Percentiles rank a stretch among this genome's conserved stretches.
Conservation (phyloP, 2,797 vertebrate species). For the Picus viridis region DNA sequence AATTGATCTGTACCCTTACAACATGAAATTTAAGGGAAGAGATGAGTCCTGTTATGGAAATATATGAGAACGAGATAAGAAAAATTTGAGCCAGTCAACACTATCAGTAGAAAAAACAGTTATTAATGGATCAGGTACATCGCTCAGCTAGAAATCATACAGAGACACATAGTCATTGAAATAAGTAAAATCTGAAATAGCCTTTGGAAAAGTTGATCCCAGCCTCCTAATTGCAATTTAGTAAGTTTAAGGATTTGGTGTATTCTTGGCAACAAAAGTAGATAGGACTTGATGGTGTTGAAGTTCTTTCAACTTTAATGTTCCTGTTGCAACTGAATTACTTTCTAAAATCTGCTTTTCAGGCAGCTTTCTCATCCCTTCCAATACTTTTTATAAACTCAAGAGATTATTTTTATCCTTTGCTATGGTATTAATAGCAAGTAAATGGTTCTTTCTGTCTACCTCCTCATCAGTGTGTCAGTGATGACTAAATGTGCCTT, state of each 20-base stretch:
- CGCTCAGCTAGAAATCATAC: background rate
- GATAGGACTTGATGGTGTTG: background rate
- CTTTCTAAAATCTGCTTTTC: background rate
- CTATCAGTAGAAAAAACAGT: background rate
- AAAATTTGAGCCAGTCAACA: background rate
- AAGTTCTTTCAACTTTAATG: background rate
- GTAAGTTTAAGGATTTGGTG: background rate
- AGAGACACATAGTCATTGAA: background rate
- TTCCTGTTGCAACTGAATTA: background rate
- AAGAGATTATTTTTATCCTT: slow-evolving; percentile 46
- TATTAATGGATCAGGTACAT: background rate
- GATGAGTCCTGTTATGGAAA: background rate
- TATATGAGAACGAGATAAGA: background rate
- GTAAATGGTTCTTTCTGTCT: slow-evolving; percentile 43
- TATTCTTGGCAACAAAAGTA: background rate
- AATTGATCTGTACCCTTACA: background rate
- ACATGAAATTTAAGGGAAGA: background rate
- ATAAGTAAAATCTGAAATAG: background rate
- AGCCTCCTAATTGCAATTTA: background rate
- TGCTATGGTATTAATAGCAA: slow-evolving; percentile 44
- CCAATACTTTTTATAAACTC: slow-evolving; percentile 1
- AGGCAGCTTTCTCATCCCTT: background rate
- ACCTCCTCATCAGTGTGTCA: slow-evolving; percentile 22
- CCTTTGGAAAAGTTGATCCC: background rate
- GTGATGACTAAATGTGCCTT: slow-evolving; percentile 33